A percentile compares a stretch with the other conserved stretches of the same genome.
Evolutionary conservation across 2,113 vertebrate genomes (phyloP).

Genomic region (Bungarus multicinctus): DNA sequence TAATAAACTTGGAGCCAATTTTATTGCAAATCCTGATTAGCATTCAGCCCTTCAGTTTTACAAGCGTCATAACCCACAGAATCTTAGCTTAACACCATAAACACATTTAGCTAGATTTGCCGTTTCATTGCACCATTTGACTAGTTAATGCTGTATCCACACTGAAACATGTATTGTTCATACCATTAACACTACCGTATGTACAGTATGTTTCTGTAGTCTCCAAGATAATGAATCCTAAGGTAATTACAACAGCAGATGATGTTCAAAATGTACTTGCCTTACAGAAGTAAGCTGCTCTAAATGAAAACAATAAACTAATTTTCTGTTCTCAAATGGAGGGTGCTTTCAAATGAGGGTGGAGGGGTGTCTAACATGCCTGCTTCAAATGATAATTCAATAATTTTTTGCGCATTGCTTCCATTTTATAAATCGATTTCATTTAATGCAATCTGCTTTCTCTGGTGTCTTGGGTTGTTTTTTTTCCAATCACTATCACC

Average conservation of each 20-base stretch:
- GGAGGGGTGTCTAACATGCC: neutral
- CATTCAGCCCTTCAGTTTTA: neutral
- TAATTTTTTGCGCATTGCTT: neutral
- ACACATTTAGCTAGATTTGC: neutral
- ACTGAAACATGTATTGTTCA: neutral
- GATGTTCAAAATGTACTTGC: neutral
- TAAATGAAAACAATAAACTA: neutral
- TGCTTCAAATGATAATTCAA: neutral
- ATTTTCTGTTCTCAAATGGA: neutral
- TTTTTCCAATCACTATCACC: neutral
- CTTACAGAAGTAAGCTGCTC: neutral
- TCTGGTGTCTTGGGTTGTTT: neutral
- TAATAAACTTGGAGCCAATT: neutral
- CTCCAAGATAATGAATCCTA: neutral
- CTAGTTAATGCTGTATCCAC: neutral
- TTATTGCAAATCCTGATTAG: neutral
- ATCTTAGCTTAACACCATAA: neutral
- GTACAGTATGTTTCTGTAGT: neutral
- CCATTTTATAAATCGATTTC: neutral
- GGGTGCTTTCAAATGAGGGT: neutral
- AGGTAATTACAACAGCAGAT: neutral
- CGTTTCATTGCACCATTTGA: neutral
- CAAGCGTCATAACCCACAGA: neutral
- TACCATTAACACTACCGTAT: neutral
- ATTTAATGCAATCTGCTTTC: neutral